Percentiles rank a stretch among this genome's conserved stretches.
These are phyloP conservation scores for Meandrina meandrites DNA, from an alignment of 92 coral and sea anemone species.

Conservation along the genomic window DNA sequence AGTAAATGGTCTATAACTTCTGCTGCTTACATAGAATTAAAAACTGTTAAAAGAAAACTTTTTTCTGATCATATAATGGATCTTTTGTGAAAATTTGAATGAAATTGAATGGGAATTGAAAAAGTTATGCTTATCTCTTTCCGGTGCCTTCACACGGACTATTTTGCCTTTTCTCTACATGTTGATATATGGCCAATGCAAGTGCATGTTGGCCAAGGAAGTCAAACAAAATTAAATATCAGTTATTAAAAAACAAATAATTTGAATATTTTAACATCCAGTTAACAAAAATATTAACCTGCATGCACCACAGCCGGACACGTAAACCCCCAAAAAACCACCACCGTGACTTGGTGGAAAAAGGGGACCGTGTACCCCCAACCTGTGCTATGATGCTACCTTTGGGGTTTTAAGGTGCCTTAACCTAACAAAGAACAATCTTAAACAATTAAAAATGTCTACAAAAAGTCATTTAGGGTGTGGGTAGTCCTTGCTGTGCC, in stretches of 20 bases:
- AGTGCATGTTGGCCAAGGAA: background rate
- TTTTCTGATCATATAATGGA: background rate
- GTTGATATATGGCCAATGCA: background rate
- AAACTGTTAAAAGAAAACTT: background rate
- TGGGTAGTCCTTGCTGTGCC: slow-evolving; percentile 15
- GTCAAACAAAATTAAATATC: background rate
- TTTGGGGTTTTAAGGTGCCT: slow-evolving; percentile 5
- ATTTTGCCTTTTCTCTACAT: background rate
- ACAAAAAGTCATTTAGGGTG: background rate
- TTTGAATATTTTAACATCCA: background rate
- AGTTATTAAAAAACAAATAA: background rate
- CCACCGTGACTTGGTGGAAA: background rate
- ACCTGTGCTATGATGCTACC: slow-evolving; percentile 11
- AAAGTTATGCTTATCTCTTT: background rate
- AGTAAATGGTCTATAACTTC: background rate
- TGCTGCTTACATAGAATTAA: background rate
- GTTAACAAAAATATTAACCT: background rate
- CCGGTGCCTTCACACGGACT: background rate
- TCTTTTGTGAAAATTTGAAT: slow-evolving; percentile 9
- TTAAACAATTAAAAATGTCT: background rate
- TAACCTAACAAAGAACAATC: background rate
- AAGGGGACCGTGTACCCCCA: slow-evolving; percentile 7
- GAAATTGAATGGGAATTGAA: background rate
- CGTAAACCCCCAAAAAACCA: slow-evolving; percentile 14
- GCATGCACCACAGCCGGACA: slow-evolving; percentile 4